These are phyloP conservation scores for Goniozus legneri DNA, from an alignment of 1,140 invertebrate species.

Conservation along the genomic window DNA sequence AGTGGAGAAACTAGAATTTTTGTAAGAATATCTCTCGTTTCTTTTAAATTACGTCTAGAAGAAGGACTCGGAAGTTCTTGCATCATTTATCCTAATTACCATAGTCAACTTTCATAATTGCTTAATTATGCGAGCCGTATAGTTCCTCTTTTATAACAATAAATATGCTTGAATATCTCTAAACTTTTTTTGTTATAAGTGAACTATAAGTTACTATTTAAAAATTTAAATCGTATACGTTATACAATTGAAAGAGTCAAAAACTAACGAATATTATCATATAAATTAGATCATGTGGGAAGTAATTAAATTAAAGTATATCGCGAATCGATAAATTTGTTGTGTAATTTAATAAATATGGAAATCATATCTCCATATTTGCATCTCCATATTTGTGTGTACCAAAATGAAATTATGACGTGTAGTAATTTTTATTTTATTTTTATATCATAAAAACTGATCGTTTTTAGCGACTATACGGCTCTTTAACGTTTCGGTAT, in stretches of 20 bases:
- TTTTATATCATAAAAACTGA: no score
- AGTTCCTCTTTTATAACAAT: no score
- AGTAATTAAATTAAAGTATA: neutral
- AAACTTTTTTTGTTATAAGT: neutral
- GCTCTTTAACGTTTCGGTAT: constrained; percentile 7
- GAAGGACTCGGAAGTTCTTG: constrained; percentile 11
- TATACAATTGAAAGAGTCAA: no score
- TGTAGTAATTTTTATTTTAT: no score
- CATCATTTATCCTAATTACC: constrained; percentile 6
- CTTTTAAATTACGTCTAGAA: constrained; percentile 9
- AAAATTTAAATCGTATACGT: no score
- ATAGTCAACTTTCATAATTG: constrained; percentile 10
- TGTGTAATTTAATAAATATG: neutral
- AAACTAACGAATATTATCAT: no score
- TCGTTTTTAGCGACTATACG: constrained; percentile 14
- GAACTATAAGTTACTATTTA: no score
- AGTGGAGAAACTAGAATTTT: constrained; percentile 9
- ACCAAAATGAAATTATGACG: neutral
- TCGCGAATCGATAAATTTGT: neutral
- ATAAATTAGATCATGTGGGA: neutral
- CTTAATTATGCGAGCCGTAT: constrained; percentile 13
- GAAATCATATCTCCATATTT: neutral
- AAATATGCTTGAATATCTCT: constrained; percentile 2
- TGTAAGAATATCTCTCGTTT: constrained; percentile 11
- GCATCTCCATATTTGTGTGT: neutral